Base-by-base conservation (phyloP, 2,113 vertebrate species). In the Eretmochelys imbricata region DNA sequence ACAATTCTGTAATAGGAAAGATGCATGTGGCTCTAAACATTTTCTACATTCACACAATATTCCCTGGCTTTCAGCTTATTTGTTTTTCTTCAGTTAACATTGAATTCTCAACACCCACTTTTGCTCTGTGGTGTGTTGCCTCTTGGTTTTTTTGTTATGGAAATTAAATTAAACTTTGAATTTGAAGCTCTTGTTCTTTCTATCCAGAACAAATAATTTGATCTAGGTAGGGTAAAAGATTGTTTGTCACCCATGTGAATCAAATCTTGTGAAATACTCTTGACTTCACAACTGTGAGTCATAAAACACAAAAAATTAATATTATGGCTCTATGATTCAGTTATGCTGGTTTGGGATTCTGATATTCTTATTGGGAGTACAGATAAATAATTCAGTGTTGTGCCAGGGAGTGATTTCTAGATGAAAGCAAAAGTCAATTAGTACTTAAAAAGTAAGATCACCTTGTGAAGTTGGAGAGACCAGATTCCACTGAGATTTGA, bases 161-260 rank as follows among this genome's bases (percentile, higher is more conserved):
- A 94, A 96, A 93, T 84, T 5, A 93, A 89, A 78, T 95, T 78
- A 91, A 93, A 78, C 29, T 84, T 95, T 57, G 69, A 51, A 13
- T 42, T 57, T 17, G 42, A 54, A 54, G 22, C 24, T 27, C 54
- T 95, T 89, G 5, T 31, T 10, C 82, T 79, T 78, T 84, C 25
- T 65, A 5, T 8, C 27, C 1, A 92, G 79, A 84, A 90, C 72
- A 89, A 81, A 5, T 3, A 48, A 69, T 42, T 17, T 76, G 79
- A 87, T 91, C 65, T 93, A 42, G 51, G 31, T 38, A 46, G 38
- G 12, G 35, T 85, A 48, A 35, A n/a, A 69, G 17, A n/a, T 8
- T 53, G 27, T 72, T 27, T 88, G 8, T 89, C 42, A 84, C 20
- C 57, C 57, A 29, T 93, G 75, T 85, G 13, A 24, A 42, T 80